These are phyloP conservation scores for Channa striata DNA, from an alignment of 2,797 vertebrate genomes.

Conservation along the genomic window DNA sequence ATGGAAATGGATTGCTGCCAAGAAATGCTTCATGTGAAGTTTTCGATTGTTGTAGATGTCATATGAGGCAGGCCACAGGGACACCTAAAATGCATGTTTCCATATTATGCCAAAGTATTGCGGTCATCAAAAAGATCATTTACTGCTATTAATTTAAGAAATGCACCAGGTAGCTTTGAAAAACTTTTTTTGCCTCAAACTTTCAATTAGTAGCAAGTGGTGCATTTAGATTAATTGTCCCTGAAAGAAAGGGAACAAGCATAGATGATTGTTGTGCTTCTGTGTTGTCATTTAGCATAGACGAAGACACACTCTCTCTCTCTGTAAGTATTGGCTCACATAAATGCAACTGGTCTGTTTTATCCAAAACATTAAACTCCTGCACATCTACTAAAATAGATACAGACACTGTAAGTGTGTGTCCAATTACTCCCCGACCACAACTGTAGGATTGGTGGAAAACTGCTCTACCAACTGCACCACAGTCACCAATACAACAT, in stretches of 20 bases:
- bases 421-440: too few species aligned
- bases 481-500: too few species aligned
- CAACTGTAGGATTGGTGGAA: too few species aligned
- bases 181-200: conserved; percentile 13
- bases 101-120: background rate
- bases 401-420: too few species aligned
- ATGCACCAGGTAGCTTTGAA: conserved; percentile 1
- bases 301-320: conserved; percentile 29
- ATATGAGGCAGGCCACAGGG: conserved; percentile 50
- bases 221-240: conserved; percentile 10
- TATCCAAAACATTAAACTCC: background rate
- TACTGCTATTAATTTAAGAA: background rate
- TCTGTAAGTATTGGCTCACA: conserved; percentile 23
- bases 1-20: conserved; percentile 36
- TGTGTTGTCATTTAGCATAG: conserved; percentile 1
- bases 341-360: conserved; percentile 15
- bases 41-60: conserved; percentile 40
- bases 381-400: too few species aligned
- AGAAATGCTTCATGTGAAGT: conserved; percentile 42
- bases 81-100: background rate
- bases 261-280: conserved; percentile 1
- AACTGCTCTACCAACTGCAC: too few species aligned
- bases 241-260: too few species aligned
- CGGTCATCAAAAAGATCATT: background rate
- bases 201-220: conserved; percentile 1